These are phyloP conservation scores for Myanophis thanlyinensis DNA, from an alignment of 2,113 vertebrate genomes.

Conservation along the genomic window DNA sequence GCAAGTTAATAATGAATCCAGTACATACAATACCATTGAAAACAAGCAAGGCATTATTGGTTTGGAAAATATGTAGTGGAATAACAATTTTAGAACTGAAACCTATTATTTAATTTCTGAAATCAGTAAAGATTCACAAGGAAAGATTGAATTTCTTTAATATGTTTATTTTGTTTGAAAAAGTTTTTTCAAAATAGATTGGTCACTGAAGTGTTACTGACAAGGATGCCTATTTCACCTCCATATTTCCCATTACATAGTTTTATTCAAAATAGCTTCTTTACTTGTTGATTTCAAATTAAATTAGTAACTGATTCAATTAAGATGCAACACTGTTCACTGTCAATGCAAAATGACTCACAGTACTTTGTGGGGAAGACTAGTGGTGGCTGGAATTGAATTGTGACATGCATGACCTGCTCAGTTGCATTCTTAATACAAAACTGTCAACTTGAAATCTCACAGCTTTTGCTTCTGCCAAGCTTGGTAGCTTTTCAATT, in stretches of 20 bases:
- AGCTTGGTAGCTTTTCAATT: neutral
- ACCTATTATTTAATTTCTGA: neutral
- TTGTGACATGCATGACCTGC: conserved; percentile 14
- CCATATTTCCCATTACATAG: neutral
- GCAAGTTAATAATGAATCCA: neutral
- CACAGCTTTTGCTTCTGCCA: neutral
- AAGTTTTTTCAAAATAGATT: neutral
- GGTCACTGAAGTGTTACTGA: neutral
- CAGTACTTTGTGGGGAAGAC: neutral
- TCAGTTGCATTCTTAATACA: conserved; percentile 13
- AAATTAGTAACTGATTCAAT: conserved; percentile 15
- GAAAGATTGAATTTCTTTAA: neutral
- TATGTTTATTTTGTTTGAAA: neutral
- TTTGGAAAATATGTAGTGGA: neutral
- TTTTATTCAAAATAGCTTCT: neutral
- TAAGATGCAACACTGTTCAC: neutral
- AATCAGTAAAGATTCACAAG: neutral
- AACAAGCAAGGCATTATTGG: neutral
- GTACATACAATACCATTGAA: neutral
- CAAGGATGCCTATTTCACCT: neutral
- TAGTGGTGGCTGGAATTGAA: neutral
- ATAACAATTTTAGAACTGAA: neutral
- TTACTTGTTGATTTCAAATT: conserved; percentile 13
- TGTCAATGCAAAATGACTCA: conserved; percentile 16
- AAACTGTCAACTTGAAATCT: neutral